Percentiles rank a stretch among this genome's conserved stretches.
Conservation (phyloP, 2,888 invertebrate species). For the Dynastes grantii region DNA sequence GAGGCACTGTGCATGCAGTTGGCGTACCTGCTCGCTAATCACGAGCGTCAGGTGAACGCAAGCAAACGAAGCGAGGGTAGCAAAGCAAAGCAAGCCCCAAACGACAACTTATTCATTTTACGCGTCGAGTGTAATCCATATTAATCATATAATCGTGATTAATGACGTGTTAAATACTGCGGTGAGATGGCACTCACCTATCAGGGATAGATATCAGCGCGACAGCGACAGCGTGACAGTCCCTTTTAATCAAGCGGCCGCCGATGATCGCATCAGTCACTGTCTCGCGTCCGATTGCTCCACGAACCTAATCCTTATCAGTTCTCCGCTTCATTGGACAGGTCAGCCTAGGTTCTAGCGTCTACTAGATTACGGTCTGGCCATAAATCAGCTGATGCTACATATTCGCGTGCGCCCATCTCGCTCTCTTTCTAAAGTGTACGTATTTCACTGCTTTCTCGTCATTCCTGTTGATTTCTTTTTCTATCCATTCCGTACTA, state of each 20-base stretch:
- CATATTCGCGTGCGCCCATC: conserved; percentile 28
- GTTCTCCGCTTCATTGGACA: conserved; percentile 68
- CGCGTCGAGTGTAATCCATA: conserved; percentile 55
- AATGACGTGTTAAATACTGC: conserved; percentile 67
- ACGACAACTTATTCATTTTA: conserved; percentile 51
- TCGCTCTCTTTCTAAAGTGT: neutral
- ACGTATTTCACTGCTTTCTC: neutral
- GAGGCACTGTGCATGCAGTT: neutral
- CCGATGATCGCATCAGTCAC: conserved; percentile 69
- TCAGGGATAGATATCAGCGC: conserved; percentile 44
- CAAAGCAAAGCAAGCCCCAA: conserved; percentile 13
- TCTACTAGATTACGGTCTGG: conserved; percentile 65
- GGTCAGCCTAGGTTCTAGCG: conserved; percentile 66
- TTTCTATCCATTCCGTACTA: neutral
- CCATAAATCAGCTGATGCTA: conserved; percentile 64
- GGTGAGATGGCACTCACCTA: conserved; percentile 56
- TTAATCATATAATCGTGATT: conserved; percentile 67
- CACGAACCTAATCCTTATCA: conserved; percentile 68
- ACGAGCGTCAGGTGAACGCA: conserved; percentile 32
- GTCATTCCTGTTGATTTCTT: conserved; percentile 9
- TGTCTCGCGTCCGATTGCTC: conserved; percentile 66
- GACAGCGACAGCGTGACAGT: conserved; percentile 60
- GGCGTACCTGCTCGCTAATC: conserved; percentile 25
- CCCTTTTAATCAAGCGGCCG: conserved; percentile 68
- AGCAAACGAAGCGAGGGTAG: conserved; percentile 27